A percentile compares a stretch with the other conserved stretches of the same genome.
Conservation (phyloP, 2,888 invertebrate genomes). For the Smittia sp. region DNA sequence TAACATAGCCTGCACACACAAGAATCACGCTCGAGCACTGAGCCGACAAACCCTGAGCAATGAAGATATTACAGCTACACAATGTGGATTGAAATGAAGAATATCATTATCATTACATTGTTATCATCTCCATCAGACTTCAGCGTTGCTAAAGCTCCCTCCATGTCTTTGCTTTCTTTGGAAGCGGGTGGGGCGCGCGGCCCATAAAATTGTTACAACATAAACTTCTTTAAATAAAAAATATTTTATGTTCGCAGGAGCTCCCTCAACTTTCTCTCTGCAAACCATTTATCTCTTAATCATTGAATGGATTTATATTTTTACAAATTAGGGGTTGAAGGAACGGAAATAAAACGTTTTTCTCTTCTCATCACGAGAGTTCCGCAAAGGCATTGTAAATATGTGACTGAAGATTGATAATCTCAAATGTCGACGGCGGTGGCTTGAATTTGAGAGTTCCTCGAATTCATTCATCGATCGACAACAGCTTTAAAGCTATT, state of each 20-base stretch:
- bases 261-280: neutral
- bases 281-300: slow-evolving; percentile 38
- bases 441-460: neutral
- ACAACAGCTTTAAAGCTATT: neutral
- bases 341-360: slow-evolving; percentile 29
- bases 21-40: slow-evolving; percentile 4
- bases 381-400: neutral
- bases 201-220: slow-evolving; percentile 16
- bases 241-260: slow-evolving; percentile 23
- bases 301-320: slow-evolving; percentile 39
- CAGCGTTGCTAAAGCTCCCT: slow-evolving; percentile 5
- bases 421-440: neutral
- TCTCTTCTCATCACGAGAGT: neutral
- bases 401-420: slow-evolving; percentile 14
- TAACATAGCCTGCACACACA: neutral
- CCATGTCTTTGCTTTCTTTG: neutral
- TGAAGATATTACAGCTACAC: slow-evolving; percentile 14
- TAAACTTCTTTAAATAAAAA: slow-evolving; percentile 25
- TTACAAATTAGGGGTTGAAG: slow-evolving; percentile 41
- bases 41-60: slow-evolving; percentile 8
- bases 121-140: slow-evolving; percentile 35
- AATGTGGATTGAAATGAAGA: slow-evolving; percentile 21
- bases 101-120: slow-evolving; percentile 38
- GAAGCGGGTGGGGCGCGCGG: neutral
- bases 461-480: slow-evolving; percentile 18